Evolutionary conservation across 2,888 invertebrate species (phyloP).

Genomic region (Dryococelus australis): DNA sequence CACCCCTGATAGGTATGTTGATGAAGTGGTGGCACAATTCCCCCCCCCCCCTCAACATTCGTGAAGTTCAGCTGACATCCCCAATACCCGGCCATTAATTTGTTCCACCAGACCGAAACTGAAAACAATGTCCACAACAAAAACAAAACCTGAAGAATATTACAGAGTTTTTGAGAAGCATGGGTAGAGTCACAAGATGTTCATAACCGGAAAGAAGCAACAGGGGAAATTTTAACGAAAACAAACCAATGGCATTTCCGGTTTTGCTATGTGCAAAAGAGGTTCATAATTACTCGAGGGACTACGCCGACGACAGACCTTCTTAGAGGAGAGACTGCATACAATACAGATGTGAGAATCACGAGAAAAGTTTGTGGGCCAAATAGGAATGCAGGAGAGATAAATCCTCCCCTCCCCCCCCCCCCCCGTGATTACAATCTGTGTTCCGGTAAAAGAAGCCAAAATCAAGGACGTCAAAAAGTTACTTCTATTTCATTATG

Average conservation of each 20-base stretch:
- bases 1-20: conserved; percentile 28
- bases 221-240: conserved; percentile 9
- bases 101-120: conserved; percentile 10
- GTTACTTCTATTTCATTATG: too few relatives aligned
- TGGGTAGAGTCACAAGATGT: not conserved
- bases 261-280: not conserved
- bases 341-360: not conserved
- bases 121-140: not conserved
- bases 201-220: not conserved
- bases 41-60: not conserved
- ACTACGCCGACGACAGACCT: not conserved
- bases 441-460: too few relatives aligned
- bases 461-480: too few relatives aligned
- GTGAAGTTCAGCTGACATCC: not conserved
- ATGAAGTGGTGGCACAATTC: conserved; percentile 11
- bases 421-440: too few relatives aligned
- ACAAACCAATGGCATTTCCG: conserved; percentile 13
- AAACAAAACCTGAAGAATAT: conserved; percentile 19
- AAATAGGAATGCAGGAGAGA: not conserved
- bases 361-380: not conserved
- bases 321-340: not conserved
- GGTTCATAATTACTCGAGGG: not conserved
- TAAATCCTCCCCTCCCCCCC: too few relatives aligned
- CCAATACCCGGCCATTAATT: not conserved
- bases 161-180: not conserved